These are phyloP conservation scores for Saccopteryx leptura DNA, from an alignment of 2,113 vertebrate species.

Conservation along the genomic window DNA sequence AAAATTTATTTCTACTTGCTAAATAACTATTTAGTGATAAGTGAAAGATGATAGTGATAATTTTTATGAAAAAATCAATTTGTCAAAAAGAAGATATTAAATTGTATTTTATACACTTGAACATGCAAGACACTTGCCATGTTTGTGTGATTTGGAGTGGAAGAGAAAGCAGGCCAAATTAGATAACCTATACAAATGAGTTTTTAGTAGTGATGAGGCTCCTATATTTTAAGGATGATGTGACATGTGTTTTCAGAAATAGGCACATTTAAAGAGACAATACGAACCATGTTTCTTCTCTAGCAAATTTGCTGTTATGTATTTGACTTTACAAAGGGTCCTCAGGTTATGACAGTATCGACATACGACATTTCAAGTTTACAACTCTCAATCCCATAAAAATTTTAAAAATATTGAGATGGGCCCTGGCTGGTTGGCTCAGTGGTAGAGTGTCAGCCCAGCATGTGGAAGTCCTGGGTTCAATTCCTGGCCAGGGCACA, in stretches of 20 bases:
- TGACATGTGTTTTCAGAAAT: background rate
- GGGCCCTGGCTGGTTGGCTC: no score
- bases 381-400: no score
- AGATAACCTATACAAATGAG: background rate
- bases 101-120: background rate
- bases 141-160: background rate
- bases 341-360: no score
- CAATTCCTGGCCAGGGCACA: no score
- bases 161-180: background rate
- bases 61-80: slow-evolving; percentile 28
- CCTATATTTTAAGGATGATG: background rate
- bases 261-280: background rate
- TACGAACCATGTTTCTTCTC: background rate
- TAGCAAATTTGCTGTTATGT: background rate
- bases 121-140: background rate
- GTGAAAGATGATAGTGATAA: background rate
- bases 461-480: no score
- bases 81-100: slow-evolving; percentile 13
- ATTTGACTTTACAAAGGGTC: background rate
- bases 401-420: no score
- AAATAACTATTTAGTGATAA: slow-evolving; percentile 30
- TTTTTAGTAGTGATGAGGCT: background rate
- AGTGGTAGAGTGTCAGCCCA: no score
- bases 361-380: no score
- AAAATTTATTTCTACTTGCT: slow-evolving; percentile 53